Percentiles rank a stretch among this genome's conserved stretches.
These are phyloP conservation scores for Betta splendens DNA, from an alignment of 2,797 vertebrate species.

Conservation along the genomic window DNA sequence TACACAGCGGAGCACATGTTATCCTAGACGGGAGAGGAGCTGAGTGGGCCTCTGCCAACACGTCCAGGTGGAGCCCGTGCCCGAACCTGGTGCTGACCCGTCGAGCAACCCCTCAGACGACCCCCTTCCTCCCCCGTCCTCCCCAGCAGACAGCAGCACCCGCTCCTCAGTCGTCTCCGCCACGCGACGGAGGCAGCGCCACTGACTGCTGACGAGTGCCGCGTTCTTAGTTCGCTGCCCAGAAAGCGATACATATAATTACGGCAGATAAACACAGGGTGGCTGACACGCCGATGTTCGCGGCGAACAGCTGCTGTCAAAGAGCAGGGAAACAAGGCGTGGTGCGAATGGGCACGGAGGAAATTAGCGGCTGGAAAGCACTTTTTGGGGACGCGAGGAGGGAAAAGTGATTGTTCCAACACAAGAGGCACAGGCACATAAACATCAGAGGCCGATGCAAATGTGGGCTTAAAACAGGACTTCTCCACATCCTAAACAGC, in stretches of 20 bases:
- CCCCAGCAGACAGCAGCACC: too few species aligned
- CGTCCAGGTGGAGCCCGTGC: too few species aligned
- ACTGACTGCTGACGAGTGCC: conserved; percentile 36
- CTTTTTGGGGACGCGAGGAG: conserved; percentile 40
- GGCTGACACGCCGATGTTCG: conserved; percentile 60
- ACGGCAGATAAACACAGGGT: conserved; percentile 39
- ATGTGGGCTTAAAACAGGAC: conserved; percentile 4
- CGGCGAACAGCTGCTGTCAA: conserved; percentile 63
- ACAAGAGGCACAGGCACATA: conserved; percentile 5
- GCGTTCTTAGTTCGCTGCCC: conserved; percentile 57
- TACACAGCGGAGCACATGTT: too few species aligned
- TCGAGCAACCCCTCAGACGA: too few species aligned
- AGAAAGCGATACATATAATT: conserved; percentile 67
- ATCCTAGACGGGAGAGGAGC: too few species aligned
- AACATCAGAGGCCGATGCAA: conserved; percentile 5
- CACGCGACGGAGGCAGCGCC: conserved; percentile 37
- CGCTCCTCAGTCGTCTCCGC: conserved; percentile 15
- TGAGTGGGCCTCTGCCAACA: too few species aligned
- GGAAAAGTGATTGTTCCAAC: conserved; percentile 22
- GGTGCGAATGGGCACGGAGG: conserved; percentile 46
- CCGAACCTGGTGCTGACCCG: too few species aligned
- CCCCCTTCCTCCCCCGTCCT: too few species aligned
- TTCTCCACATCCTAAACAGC: too few species aligned
- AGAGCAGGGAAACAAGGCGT: conserved; percentile 51
- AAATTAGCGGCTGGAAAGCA: conserved; percentile 50